A percentile compares a stretch with the other conserved stretches of the same genome.
phyloP scores from a whole-genome alignment of 2,888 invertebrate species.

The Neria commutata region DNA sequence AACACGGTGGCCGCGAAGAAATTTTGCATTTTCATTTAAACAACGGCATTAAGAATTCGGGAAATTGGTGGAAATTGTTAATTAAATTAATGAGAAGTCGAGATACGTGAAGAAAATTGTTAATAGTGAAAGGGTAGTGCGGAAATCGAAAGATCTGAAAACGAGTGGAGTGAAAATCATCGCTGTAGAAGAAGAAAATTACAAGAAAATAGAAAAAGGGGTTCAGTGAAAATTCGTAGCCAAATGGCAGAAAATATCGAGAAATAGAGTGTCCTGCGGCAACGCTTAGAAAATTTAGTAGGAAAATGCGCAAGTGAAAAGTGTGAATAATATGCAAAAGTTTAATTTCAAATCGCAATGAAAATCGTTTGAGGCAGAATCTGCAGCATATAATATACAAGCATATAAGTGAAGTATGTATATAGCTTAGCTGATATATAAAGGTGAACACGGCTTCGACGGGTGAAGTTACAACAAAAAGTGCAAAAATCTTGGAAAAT shows the following conservation, averaged over 20 bases:
- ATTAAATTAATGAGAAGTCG: neutral
- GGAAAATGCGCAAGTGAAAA: neutral
- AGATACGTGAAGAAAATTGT: neutral
- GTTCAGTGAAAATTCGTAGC: neutral
- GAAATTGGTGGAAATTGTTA: neutral
- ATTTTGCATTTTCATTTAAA: neutral
- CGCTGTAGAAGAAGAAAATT: slow-evolving; percentile 17
- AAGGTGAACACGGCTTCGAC: neutral
- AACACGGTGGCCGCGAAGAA: too few relatives aligned
- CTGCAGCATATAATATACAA: neutral
- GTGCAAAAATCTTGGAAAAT: neutral
- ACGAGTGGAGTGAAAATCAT: slow-evolving; percentile 22
- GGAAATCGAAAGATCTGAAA: slow-evolving; percentile 25
- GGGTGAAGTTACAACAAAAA: neutral
- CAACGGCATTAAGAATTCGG: too few relatives aligned
- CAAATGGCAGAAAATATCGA: neutral
- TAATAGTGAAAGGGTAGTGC: slow-evolving; percentile 25
- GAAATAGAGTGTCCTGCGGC: neutral
- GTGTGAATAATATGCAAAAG: neutral
- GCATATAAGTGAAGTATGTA: neutral
- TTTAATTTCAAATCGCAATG: neutral
- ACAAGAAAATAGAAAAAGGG: slow-evolving; percentile 13
- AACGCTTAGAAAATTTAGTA: neutral
- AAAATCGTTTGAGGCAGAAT: neutral
- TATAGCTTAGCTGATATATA: neutral